A percentile compares a stretch with the other conserved stretches of the same genome.
Evolutionary conservation across 2,888 invertebrate species (phyloP).

Genomic region (Adineta ricciae): DNA sequence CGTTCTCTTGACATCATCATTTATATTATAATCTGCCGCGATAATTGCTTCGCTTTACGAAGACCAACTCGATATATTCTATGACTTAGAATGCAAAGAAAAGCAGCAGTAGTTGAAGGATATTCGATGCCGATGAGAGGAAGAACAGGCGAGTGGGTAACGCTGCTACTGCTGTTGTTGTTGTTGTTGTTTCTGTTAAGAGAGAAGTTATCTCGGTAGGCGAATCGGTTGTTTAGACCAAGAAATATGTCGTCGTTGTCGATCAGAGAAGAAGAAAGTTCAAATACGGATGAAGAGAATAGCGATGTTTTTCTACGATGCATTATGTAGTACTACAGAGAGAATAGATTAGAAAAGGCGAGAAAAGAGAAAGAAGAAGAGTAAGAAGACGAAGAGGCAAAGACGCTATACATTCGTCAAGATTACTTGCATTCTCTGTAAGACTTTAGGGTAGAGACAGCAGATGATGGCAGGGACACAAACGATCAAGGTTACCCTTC

Average conservation of each 20-base stretch:
- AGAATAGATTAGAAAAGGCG: not conserved
- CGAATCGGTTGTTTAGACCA: not conserved
- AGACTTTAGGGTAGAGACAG: not conserved
- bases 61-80: not conserved
- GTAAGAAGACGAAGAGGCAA: not conserved
- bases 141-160: not conserved
- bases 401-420: not conserved
- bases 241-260: not conserved
- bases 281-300: not conserved
- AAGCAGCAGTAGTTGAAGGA: not conserved
- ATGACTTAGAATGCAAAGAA: not conserved
- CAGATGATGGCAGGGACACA: not conserved
- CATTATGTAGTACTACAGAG: not conserved
- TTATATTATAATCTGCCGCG: not conserved
- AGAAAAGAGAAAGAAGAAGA: not conserved
- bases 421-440: not conserved
- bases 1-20: not conserved
- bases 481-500: constrained; percentile 41
- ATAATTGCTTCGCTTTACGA: not conserved
- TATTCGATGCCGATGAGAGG: not conserved
- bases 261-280: not conserved
- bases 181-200: not conserved
- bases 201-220: not conserved
- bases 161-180: not conserved
- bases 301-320: not conserved